phyloP scores from a whole-genome alignment of 2,113 vertebrate species.

The Anser brachyrhynchus region DNA sequence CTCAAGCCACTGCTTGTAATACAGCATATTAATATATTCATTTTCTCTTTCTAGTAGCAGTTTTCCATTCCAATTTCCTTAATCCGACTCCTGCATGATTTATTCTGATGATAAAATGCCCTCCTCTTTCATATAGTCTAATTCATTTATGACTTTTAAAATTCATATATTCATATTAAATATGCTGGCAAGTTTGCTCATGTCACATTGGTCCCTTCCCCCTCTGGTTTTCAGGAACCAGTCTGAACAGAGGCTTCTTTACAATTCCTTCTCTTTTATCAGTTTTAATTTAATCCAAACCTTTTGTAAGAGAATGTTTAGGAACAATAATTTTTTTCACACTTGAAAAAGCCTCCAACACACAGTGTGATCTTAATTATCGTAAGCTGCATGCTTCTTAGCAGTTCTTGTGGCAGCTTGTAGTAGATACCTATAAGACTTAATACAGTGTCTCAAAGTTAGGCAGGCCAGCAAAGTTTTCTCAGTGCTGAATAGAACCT shows the following conservation, averaged over 20 bases:
- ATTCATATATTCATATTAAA: constrained; percentile 36
- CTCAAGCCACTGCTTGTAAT: constrained; percentile 41
- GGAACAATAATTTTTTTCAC: background rate
- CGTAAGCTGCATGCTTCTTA: background rate
- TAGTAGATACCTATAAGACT: background rate
- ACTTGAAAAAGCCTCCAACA: background rate
- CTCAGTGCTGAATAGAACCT: background rate
- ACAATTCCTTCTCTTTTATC: constrained; percentile 3
- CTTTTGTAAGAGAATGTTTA: background rate
- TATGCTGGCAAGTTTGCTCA: constrained; percentile 10
- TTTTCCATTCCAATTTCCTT: constrained; percentile 44
- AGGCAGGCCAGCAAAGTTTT: background rate
- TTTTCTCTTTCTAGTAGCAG: constrained; percentile 52
- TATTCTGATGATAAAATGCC: constrained; percentile 59
- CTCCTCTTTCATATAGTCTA: constrained; percentile 31
- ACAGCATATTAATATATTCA: constrained; percentile 47
- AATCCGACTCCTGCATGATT: constrained; percentile 43
- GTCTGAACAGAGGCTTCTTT: background rate
- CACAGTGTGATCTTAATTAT: background rate
- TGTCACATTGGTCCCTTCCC: background rate
- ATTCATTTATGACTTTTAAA: constrained; percentile 52
- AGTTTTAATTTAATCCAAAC: constrained; percentile 18
- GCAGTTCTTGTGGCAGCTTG: background rate
- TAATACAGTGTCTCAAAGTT: background rate
- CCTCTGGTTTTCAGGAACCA: background rate